Conservation (phyloP, 2,888 invertebrate species). For the Lottia gigantea region DNA sequence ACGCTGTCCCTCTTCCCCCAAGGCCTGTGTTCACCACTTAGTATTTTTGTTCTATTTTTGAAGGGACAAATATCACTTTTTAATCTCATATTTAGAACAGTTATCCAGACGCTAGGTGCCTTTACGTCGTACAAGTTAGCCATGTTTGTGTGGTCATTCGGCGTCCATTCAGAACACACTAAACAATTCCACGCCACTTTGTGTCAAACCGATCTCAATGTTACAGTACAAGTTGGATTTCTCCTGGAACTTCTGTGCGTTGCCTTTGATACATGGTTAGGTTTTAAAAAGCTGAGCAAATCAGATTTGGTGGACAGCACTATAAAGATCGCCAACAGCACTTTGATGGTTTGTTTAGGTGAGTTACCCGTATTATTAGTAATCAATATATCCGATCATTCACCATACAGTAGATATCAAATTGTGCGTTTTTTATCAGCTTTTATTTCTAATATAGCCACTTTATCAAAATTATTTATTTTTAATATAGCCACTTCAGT, state of each 20-base stretch:
- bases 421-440: too few species aligned
- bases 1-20: slow-evolving; percentile 29
- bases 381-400: too few species aligned
- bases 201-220: slow-evolving; percentile 43
- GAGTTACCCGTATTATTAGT: too few species aligned
- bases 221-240: slow-evolving; percentile 41
- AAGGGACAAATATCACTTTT: slow-evolving; percentile 30
- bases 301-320: slow-evolving; percentile 31
- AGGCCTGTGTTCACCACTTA: slow-evolving; percentile 39
- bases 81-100: slow-evolving; percentile 29
- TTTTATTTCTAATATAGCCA: too few species aligned
- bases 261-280: slow-evolving; percentile 42
- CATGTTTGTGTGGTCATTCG: slow-evolving; percentile 33
- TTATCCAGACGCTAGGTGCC: slow-evolving; percentile 37
- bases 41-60: slow-evolving; percentile 35
- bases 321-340: slow-evolving; percentile 39
- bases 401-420: too few species aligned
- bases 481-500: too few species aligned
- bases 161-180: slow-evolving; percentile 36
- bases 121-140: slow-evolving; percentile 41
- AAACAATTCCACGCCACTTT: slow-evolving; percentile 3
- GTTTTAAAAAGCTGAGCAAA: slow-evolving; percentile 34
- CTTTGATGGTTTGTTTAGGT: slow-evolving; percentile 44
- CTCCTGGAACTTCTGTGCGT: slow-evolving; percentile 43
- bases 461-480: too few species aligned